Percentiles rank a stretch among this genome's conserved stretches.
phyloP scores from a whole-genome alignment of 2,888 invertebrate species.

The Tipula helvola region DNA sequence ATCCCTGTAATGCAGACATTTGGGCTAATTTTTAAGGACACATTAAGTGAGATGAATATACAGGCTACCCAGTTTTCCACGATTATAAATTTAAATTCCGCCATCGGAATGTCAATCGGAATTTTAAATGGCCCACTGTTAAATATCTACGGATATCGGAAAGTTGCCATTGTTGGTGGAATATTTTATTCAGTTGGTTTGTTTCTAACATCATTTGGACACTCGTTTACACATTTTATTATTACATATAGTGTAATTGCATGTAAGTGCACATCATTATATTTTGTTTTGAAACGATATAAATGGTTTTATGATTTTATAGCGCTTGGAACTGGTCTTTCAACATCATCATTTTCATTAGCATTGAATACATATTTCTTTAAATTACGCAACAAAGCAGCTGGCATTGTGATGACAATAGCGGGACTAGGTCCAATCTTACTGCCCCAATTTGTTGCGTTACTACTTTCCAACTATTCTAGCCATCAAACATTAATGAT shows the following conservation, averaged over 20 bases:
- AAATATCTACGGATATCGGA: constrained; percentile 48
- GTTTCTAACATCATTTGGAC: constrained; percentile 43
- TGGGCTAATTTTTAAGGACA: constrained; percentile 52
- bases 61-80: constrained; percentile 47
- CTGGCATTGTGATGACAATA: constrained; percentile 49
- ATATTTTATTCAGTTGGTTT: constrained; percentile 43
- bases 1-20: constrained; percentile 50
- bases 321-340: constrained; percentile 50
- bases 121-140: constrained; percentile 52
- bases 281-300: background rate
- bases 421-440: constrained; percentile 54
- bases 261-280: constrained; percentile 40
- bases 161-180: constrained; percentile 46
- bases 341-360: constrained; percentile 46
- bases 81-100: constrained; percentile 52
- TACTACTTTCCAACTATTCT: constrained; percentile 42
- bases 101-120: constrained; percentile 53
- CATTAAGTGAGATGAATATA: constrained; percentile 43
- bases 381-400: constrained; percentile 46
- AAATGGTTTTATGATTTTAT: constrained; percentile 24
- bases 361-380: constrained; percentile 54
- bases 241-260: constrained; percentile 54
- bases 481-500: constrained; percentile 49
- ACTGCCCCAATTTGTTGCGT: constrained; percentile 48
- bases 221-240: constrained; percentile 44